These are phyloP conservation scores for Fulica atra DNA, from an alignment of 2,113 vertebrate species.

Conservation along the genomic window DNA sequence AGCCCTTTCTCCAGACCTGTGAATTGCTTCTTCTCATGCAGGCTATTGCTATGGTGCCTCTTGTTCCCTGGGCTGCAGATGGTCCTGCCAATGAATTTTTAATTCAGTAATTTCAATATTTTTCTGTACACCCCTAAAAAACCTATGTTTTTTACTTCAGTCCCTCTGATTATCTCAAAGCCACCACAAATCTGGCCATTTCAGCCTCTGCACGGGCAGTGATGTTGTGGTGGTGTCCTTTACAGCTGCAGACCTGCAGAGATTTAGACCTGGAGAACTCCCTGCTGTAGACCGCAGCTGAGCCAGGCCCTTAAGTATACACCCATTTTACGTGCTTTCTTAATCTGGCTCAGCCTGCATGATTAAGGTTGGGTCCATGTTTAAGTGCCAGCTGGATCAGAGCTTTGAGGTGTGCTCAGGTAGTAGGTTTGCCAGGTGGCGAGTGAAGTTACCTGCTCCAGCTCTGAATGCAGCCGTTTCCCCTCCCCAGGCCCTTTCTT, in stretches of 20 bases:
- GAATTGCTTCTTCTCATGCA: not conserved
- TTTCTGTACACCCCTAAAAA: not conserved
- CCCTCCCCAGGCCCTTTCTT: not conserved
- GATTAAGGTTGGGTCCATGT: not conserved
- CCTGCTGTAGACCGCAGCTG: not conserved
- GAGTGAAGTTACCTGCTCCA: not conserved
- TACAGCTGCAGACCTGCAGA: not conserved
- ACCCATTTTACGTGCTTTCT: not conserved
- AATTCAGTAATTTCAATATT: not conserved
- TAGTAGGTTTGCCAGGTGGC: rapidly evolving
- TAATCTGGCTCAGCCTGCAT: not conserved
- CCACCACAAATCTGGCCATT: rapidly evolving
- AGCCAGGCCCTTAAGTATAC: not conserved
- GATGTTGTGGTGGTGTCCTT: not conserved
- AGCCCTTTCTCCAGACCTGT: not conserved
- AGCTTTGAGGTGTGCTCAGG: not conserved
- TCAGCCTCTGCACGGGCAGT: not conserved
- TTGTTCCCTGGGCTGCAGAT: not conserved
- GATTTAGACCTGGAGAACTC: not conserved
- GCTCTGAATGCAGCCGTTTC: not conserved
- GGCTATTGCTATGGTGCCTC: not conserved
- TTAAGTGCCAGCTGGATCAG: not conserved
- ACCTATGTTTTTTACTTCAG: not conserved
- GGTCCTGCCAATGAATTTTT: not conserved
- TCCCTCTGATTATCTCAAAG: not conserved